Percentiles rank a stretch among this genome's conserved stretches.
Evolutionary conservation across 1,140 invertebrate genomes (phyloP).

Genomic region (Mactra quadrangularis): DNA sequence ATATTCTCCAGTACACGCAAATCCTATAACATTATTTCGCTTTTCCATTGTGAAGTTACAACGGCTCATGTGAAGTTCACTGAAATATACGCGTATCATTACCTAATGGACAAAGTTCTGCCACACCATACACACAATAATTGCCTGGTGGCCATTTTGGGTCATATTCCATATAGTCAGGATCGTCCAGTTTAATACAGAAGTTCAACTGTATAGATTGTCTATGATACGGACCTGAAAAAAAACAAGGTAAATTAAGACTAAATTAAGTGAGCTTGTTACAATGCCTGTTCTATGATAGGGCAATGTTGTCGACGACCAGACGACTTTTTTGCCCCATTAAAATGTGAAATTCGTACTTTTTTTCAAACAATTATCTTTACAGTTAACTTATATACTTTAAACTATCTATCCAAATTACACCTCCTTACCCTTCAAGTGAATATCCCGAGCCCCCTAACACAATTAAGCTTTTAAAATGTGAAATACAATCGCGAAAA

Average conservation of each 20-base stretch:
- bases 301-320: not conserved
- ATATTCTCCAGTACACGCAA: no score
- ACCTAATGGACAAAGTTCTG: not conserved
- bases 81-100: no score
- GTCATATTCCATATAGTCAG: not conserved
- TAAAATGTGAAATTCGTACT: not conserved
- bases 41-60: no score
- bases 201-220: constrained; percentile 15
- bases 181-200: not conserved
- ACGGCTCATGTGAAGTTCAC: no score
- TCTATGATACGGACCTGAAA: constrained; percentile 18
- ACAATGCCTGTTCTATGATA: not conserved
- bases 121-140: constrained; percentile 7
- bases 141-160: not conserved
- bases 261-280: not conserved
- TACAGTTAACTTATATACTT: not conserved
- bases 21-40: no score
- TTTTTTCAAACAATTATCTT: not conserved
- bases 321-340: not conserved
- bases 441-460: no score
- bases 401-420: not conserved
- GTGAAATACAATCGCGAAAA: no score
- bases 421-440: not conserved
- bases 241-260: not conserved
- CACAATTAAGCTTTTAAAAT: no score